A percentile compares a stretch with the other conserved stretches of the same genome.
phyloP scores from a whole-genome alignment of 1,140 invertebrate species.

The Tribolium castaneum region DNA sequence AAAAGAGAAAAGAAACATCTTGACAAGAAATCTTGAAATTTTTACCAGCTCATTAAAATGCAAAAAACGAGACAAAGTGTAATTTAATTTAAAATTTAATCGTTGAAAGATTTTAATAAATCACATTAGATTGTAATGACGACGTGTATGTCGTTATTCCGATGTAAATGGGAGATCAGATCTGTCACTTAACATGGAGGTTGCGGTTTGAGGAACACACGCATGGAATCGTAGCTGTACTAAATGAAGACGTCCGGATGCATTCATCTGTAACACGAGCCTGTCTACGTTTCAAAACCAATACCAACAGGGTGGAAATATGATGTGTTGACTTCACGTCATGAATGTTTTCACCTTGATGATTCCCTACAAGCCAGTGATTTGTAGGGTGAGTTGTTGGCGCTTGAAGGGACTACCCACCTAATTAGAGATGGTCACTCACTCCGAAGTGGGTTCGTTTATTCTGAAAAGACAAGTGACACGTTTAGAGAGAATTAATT shows the following conservation, averaged over 20 bases:
- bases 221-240: not conserved
- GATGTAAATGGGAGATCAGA: not conserved
- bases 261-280: constrained; percentile 22
- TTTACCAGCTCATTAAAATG: no score
- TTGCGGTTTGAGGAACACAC: constrained; percentile 1
- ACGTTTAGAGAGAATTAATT: no score
- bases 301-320: constrained; percentile 10
- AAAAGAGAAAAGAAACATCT: no score
- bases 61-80: no score
- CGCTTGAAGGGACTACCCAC: not conserved
- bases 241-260: constrained; percentile 20
- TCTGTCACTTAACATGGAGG: not conserved
- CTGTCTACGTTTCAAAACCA: constrained; percentile 17
- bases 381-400: not conserved
- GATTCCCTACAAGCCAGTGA: not conserved
- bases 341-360: not conserved
- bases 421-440: not conserved
- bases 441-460: not conserved
- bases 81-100: not conserved
- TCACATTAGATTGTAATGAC: constrained; percentile 31
- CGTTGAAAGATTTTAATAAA: constrained; percentile 6
- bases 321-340: constrained; percentile 39
- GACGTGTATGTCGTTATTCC: not conserved
- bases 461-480: not conserved
- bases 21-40: no score